phyloP scores from a whole-genome alignment of 2,113 vertebrate genomes.

The Pluvialis apricaria region DNA sequence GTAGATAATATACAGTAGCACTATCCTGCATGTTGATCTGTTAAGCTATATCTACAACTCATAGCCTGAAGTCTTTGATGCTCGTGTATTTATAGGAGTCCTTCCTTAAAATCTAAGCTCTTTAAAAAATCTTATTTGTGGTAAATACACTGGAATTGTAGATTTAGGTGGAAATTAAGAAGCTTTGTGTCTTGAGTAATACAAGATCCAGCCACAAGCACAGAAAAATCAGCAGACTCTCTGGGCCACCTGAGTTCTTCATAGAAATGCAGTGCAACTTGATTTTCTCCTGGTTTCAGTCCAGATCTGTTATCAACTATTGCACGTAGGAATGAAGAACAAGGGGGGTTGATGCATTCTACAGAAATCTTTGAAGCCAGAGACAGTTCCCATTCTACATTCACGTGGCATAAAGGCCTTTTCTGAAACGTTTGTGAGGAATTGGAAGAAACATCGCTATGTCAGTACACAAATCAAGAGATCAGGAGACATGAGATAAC shows the following conservation, averaged over 20 bases:
- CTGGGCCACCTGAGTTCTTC: neutral
- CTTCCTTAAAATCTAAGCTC: neutral
- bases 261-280: neutral
- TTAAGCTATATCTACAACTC: neutral
- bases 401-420: neutral
- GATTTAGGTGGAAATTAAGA: neutral
- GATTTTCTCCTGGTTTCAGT: neutral
- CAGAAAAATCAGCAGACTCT: accelerated
- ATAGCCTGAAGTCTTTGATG: neutral
- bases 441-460: neutral
- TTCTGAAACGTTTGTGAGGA: neutral
- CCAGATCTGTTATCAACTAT: neutral
- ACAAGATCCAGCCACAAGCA: neutral
- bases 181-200: neutral
- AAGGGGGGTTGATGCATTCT: neutral
- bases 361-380: neutral
- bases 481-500: neutral
- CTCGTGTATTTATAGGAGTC: neutral
- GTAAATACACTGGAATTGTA: neutral
- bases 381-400: neutral
- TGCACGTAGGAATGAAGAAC: neutral
- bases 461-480: neutral
- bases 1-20: neutral
- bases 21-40: neutral
- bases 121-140: neutral